A percentile compares a stretch with the other conserved stretches of the same genome.
phyloP scores from a whole-genome alignment of 2,113 vertebrate genomes.

The Oreochromis niloticus region DNA sequence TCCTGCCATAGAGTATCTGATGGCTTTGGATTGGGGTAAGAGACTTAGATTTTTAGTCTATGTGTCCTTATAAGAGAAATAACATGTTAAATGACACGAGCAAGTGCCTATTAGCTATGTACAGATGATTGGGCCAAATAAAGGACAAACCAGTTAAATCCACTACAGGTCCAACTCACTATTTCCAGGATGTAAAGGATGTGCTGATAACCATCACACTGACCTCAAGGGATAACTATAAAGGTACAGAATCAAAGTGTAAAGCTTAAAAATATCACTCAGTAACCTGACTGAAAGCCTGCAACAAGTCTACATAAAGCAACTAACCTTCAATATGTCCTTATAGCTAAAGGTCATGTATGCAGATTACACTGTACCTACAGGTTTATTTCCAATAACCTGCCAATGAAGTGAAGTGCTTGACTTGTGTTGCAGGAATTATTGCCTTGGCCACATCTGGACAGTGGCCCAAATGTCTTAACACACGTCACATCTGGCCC shows the following conservation, averaged over 20 bases:
- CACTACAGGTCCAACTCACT: not conserved
- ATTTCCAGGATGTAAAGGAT: not conserved
- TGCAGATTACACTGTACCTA: not conserved
- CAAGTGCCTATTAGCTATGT: not conserved
- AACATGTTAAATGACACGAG: not conserved
- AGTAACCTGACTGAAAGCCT: not conserved
- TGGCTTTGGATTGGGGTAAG: not conserved
- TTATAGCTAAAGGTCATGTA: not conserved
- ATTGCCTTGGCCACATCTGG: not conserved
- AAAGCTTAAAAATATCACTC: not conserved
- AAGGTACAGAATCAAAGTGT: not conserved
- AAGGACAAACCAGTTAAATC: not conserved
- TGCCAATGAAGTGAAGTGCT: not conserved
- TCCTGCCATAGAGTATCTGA: not conserved
- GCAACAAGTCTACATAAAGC: not conserved
- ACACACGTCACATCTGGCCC: not conserved
- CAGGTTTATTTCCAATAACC: not conserved
- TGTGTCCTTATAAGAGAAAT: not conserved
- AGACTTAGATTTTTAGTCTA: not conserved
- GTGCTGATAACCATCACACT: not conserved
- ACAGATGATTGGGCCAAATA: not conserved
- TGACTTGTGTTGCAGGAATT: not conserved
- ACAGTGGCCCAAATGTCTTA: not conserved
- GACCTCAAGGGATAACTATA: not conserved
- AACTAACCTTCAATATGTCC: not conserved